These are phyloP conservation scores for Hydrolagus colliei DNA, from an alignment of 2,797 vertebrate species.

Conservation along the genomic window DNA sequence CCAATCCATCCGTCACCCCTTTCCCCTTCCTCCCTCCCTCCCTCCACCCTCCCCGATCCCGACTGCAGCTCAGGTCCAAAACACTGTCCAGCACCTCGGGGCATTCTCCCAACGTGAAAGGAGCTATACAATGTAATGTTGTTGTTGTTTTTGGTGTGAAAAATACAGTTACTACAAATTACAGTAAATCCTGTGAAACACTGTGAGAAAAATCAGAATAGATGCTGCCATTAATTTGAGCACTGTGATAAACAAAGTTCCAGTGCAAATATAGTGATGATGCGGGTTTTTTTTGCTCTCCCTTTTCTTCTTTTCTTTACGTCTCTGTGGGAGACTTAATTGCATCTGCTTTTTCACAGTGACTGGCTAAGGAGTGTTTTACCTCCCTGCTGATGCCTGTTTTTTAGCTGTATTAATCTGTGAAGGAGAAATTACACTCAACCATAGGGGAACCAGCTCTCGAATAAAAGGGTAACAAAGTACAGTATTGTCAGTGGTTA, in stretches of 20 bases:
- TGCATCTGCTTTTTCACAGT: conserved; percentile 73
- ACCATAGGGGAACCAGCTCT: conserved; percentile 54
- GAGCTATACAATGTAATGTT: too few species aligned
- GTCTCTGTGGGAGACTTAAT: conserved; percentile 67
- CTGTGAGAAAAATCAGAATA: conserved; percentile 69
- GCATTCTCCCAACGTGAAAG: too few species aligned
- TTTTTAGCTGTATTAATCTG: conserved; percentile 69
- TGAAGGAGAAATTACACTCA: conserved; percentile 61
- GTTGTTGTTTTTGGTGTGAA: not conserved
- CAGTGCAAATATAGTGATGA: conserved; percentile 66
- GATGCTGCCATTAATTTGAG: conserved; percentile 69
- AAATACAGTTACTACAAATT: too few species aligned
- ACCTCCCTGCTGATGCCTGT: conserved; percentile 68
- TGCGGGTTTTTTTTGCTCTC: conserved; percentile 61
- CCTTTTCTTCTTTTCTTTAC: conserved; percentile 50
- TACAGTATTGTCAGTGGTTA: conserved; percentile 51
- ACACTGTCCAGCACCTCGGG: too few species aligned
- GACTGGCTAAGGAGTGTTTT: conserved; percentile 61
- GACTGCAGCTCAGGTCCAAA: too few species aligned
- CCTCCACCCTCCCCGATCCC: too few species aligned
- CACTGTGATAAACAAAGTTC: conserved; percentile 64
- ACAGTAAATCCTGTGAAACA: conserved; percentile 30
- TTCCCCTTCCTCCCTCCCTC: too few species aligned
- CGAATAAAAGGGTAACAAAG: conserved; percentile 49
- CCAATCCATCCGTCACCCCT: too few species aligned